Base-by-base conservation (phyloP, 2,797 vertebrate genomes). In the Epinephelus coioides region DNA sequence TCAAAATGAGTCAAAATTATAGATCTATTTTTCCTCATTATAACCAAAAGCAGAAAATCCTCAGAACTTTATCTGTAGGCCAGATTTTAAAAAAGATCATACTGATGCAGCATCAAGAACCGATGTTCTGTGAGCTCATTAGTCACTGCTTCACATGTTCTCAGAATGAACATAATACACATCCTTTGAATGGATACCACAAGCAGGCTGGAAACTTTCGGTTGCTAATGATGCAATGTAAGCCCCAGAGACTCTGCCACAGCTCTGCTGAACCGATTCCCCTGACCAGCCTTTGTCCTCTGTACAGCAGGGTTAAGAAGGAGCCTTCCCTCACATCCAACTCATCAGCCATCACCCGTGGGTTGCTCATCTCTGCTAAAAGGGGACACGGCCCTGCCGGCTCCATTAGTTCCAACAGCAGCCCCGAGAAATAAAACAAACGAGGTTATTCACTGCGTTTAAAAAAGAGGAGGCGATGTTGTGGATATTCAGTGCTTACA, bases 301-400 rank as follows among this genome's bases (percentile, higher is more conserved):
- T 27, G 55, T 56, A 44, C 53, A 56, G 59, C 59, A 15, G 55
- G 76, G 81, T 75, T 85, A 61, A 55, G 82, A 85, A 83, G 21
- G 44, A 76, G 70, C 68, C 43, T 61, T 61, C 71, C 70, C 54
- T 75, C 60, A 69, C 60, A 61, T 81, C 64, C 51, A 73, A 23
- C 73, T 65, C 80, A 78, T 85, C 67, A 81, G 57, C 59, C 51
- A 75, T 81, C 65, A 87, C 73, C 80, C 13, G 5, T 49, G 63
- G 69, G 53, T 82, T 79, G 66, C 84, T 86, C 89, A 83, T 89
- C 80, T 74, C 66, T 38, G 74, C 77, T 88, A 86, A 90, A 86
- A 84, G 88, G 85, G 78, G 85, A 86, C 79, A 80, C 2, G 59
- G 78, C 80, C 84, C 85, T 61, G 68, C 61, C 30, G 63, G 82